These are phyloP conservation scores for Otus scops DNA, from an alignment of 2,797 vertebrate genomes.

Conservation along the genomic window DNA sequence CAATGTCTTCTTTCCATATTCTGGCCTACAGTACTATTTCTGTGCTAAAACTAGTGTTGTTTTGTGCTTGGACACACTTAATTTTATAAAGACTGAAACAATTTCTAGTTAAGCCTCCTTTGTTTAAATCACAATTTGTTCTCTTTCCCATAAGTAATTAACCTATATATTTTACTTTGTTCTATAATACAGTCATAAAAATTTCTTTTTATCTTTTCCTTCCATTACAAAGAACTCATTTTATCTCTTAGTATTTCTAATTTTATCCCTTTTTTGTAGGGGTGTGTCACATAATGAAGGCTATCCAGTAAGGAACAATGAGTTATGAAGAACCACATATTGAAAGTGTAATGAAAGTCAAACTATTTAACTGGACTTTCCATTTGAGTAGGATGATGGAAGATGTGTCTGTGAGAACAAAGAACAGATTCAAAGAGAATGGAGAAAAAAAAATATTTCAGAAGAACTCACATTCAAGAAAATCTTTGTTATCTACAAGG, in stretches of 20 bases:
- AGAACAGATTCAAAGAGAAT: background rate
- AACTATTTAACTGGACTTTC: background rate
- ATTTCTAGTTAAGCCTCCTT: background rate
- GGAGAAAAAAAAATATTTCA: background rate
- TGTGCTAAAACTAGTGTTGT: background rate
- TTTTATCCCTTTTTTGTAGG: background rate
- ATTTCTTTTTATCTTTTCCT: background rate
- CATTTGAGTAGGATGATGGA: background rate
- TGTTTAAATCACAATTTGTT: conserved; percentile 7
- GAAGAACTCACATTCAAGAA: background rate
- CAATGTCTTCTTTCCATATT: background rate
- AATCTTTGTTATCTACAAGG: background rate
- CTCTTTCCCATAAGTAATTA: conserved; percentile 18
- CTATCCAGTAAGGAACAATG: background rate
- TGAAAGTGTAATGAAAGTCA: background rate
- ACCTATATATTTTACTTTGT: conserved; percentile 6
- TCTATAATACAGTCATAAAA: background rate
- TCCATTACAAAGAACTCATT: conserved; percentile 1
- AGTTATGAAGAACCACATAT: background rate
- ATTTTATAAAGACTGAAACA: background rate
- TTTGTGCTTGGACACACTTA: background rate
- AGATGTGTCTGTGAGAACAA: background rate
- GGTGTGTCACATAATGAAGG: background rate
- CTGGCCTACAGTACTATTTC: background rate
- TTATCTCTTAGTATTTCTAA: background rate